These are phyloP conservation scores for Taenioides sp. DNA, from an alignment of 2,797 vertebrate genomes.

Conservation along the genomic window DNA sequence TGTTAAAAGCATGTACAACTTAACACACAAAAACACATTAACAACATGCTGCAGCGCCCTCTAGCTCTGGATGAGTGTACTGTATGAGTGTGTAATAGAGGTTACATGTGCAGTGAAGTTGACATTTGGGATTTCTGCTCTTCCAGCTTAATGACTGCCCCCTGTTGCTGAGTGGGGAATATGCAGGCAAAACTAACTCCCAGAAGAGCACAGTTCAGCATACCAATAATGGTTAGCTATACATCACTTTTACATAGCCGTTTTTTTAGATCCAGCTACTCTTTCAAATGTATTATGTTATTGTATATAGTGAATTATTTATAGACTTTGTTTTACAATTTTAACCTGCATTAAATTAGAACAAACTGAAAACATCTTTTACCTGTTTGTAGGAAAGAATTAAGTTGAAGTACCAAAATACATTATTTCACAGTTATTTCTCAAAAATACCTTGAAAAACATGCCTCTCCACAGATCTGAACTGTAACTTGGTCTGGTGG, in stretches of 20 bases:
- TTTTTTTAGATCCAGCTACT: slow-evolving; percentile 11
- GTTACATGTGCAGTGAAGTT: slow-evolving; percentile 20
- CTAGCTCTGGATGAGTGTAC: background rate
- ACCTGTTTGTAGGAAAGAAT: too few relatives aligned
- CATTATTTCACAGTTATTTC: too few relatives aligned
- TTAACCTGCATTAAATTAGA: background rate
- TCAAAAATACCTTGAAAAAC: too few relatives aligned
- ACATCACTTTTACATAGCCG: slow-evolving; percentile 6
- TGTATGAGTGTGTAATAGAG: slow-evolving; percentile 14
- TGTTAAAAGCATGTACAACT: slow-evolving; percentile 11
- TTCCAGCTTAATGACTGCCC: slow-evolving; percentile 55
- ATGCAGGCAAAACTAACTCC: slow-evolving; percentile 31
- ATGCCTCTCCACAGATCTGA: too few relatives aligned
- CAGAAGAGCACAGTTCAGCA: slow-evolving; percentile 31
- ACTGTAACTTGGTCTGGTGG: too few relatives aligned
- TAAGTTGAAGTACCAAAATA: too few relatives aligned
- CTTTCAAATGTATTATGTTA: background rate
- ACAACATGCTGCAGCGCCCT: slow-evolving; percentile 12
- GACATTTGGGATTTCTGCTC: slow-evolving; percentile 51
- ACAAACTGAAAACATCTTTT: background rate
- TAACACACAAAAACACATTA: slow-evolving; percentile 8
- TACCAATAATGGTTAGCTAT: slow-evolving; percentile 42
- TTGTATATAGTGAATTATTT: background rate
- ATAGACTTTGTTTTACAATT: background rate
- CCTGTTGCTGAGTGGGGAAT: slow-evolving; percentile 45